Conservation (phyloP, 2,888 invertebrate genomes). For the Buathra laborator region DNA sequence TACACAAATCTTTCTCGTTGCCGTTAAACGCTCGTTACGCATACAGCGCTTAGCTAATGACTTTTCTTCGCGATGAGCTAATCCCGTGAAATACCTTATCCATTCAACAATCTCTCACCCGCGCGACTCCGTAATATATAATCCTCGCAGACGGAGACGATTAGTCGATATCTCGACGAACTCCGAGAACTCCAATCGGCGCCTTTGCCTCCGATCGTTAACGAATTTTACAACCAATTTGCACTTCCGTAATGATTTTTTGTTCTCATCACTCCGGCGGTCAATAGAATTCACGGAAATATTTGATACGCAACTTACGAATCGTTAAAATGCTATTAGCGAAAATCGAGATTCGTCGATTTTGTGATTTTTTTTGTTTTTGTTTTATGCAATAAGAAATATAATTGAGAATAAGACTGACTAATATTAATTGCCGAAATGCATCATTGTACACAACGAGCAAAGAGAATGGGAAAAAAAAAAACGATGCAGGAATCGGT, state of each 20-base stretch:
- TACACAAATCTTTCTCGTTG: background rate
- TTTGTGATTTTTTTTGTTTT: background rate
- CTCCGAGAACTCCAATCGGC: background rate
- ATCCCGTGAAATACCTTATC: constrained; percentile 53
- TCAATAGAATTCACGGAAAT: constrained; percentile 6
- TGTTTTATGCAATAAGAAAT: background rate
- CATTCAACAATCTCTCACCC: constrained; percentile 26
- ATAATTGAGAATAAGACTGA: background rate
- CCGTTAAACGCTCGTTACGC: constrained; percentile 56
- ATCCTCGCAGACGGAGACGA: constrained; percentile 17
- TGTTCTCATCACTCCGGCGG: background rate
- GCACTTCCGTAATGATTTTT: background rate
- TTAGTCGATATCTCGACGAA: constrained; percentile 3
- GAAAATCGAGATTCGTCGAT: constrained; percentile 5
- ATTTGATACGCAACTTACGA: background rate
- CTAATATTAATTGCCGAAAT: background rate
- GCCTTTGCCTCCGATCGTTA: constrained; percentile 20
- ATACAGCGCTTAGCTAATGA: constrained; percentile 38
- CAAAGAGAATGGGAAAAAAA: background rate
- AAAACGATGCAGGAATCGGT: background rate
- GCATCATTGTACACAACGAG: background rate
- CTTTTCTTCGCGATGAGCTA: constrained; percentile 28
- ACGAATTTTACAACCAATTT: constrained; percentile 32
- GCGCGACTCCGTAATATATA: constrained; percentile 4
- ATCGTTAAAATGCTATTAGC: constrained; percentile 42